Percentiles rank a stretch among this genome's conserved stretches.
phyloP scores from a whole-genome alignment of 2,888 invertebrate species.

The Reticulitermes lucifugus region DNA sequence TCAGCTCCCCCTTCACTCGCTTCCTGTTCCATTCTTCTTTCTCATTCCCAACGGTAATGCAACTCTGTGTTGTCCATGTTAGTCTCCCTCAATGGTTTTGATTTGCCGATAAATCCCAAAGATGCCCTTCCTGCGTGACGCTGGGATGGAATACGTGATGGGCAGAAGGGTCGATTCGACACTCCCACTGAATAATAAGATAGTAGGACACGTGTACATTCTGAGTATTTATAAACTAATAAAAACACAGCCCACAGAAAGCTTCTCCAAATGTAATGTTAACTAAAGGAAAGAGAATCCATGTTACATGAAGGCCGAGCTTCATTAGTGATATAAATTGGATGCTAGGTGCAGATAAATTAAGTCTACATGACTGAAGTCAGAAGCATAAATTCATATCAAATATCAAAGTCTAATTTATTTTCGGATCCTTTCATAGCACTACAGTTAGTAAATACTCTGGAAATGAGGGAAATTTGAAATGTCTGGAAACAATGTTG shows the following conservation, averaged over 20 bases:
- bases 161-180: not conserved
- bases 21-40: conserved; percentile 3
- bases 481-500: too few relatives aligned
- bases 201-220: conserved; percentile 7
- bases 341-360: not conserved
- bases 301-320: not conserved
- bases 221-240: not conserved
- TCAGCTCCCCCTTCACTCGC: not conserved
- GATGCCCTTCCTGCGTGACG: conserved; percentile 31
- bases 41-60: conserved; percentile 38
- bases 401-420: too few relatives aligned
- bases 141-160: conserved; percentile 40
- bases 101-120: conserved; percentile 42
- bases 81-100: conserved; percentile 39
- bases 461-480: too few relatives aligned
- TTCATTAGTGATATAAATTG: not conserved
- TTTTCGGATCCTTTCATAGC: too few relatives aligned
- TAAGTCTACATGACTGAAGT: too few relatives aligned
- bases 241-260: not conserved
- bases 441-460: too few relatives aligned
- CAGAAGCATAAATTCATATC: too few relatives aligned
- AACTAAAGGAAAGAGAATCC: not conserved
- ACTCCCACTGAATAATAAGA: not conserved
- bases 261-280: not conserved
- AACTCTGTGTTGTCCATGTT: conserved; percentile 36